Evolutionary conservation across 2,797 vertebrate genomes (phyloP).

Genomic region (Lagothrix lagotricha): DNA sequence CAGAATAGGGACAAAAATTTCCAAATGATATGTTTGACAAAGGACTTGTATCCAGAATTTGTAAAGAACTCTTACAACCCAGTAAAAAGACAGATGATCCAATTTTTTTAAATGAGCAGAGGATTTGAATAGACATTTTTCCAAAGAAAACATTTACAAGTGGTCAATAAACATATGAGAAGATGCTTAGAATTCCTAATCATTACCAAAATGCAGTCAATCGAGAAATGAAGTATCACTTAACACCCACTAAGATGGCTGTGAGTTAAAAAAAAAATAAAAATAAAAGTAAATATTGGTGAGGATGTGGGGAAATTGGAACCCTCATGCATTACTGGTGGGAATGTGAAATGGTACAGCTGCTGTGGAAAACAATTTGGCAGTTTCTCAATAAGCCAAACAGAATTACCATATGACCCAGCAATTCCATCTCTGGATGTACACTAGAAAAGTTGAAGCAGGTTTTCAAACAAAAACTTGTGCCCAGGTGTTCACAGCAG

Average conservation of each 20-base stretch:
- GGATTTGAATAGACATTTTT: not conserved
- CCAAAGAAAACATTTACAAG: not conserved
- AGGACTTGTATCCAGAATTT: not conserved
- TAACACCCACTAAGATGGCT: not conserved
- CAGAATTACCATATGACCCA: not conserved
- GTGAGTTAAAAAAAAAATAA: not conserved
- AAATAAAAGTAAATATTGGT: not conserved
- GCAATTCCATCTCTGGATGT: not conserved
- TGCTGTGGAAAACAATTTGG: not conserved
- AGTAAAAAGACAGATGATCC: not conserved
- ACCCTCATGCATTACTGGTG: not conserved
- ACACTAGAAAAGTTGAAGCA: not conserved
- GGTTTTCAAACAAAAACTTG: not conserved
- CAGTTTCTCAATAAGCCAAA: not conserved
- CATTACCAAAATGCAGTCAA: not conserved
- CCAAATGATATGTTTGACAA: not conserved
- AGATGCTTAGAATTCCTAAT: not conserved
- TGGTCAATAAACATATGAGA: not conserved
- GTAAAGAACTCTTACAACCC: not conserved
- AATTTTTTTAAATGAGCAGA: not conserved
- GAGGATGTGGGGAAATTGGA: not conserved
- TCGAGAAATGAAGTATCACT: not conserved
- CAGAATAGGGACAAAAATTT: not conserved
- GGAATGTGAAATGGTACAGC: not conserved
- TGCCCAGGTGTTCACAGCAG: not conserved